These are phyloP conservation scores for Zeugodacus cucurbitae DNA, from an alignment of 1,140 invertebrate species.

Conservation along the genomic window DNA sequence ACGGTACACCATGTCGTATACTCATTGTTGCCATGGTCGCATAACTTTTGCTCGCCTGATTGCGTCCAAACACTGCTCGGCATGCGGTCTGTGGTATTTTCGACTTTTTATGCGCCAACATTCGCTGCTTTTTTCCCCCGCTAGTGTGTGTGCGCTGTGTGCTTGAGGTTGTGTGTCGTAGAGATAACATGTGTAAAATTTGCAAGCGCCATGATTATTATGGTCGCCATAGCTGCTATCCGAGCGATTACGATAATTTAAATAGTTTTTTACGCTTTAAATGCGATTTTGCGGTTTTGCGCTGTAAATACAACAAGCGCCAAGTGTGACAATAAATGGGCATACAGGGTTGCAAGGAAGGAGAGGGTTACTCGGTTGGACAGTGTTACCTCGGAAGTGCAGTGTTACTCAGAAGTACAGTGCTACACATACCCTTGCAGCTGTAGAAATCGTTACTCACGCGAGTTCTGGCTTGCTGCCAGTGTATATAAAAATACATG, in stretches of 20 bases:
- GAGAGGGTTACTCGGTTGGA: too few relatives aligned
- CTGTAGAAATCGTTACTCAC: not conserved
- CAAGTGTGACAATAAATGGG: not conserved
- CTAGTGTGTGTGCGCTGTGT: not conserved
- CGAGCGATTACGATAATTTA: conserved; percentile 35
- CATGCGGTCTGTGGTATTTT: conserved; percentile 27
- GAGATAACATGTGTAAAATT: conserved; percentile 35
- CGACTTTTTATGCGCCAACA: not conserved
- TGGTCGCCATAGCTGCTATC: not conserved
- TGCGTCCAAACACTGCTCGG: not conserved
- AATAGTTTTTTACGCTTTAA: conserved; percentile 4
- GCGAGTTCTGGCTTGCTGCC: too few relatives aligned
- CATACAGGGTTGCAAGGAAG: too few relatives aligned
- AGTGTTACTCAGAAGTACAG: too few relatives aligned
- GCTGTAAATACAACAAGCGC: not conserved
- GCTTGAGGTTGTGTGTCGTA: not conserved
- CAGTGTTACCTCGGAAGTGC: too few relatives aligned
- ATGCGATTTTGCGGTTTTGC: conserved; percentile 23
- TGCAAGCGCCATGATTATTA: not conserved
- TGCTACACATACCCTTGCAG: not conserved
- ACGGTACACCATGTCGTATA: conserved; percentile 23
- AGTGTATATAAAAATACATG: too few relatives aligned
- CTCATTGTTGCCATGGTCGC: conserved; percentile 28
- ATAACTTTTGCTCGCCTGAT: conserved; percentile 26
- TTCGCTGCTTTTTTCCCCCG: not conserved